Evolutionary conservation across 2,113 vertebrate species (phyloP), one percentile per base, ranked within the genome.

Genomic region (Petaurus breviceps): DNA sequence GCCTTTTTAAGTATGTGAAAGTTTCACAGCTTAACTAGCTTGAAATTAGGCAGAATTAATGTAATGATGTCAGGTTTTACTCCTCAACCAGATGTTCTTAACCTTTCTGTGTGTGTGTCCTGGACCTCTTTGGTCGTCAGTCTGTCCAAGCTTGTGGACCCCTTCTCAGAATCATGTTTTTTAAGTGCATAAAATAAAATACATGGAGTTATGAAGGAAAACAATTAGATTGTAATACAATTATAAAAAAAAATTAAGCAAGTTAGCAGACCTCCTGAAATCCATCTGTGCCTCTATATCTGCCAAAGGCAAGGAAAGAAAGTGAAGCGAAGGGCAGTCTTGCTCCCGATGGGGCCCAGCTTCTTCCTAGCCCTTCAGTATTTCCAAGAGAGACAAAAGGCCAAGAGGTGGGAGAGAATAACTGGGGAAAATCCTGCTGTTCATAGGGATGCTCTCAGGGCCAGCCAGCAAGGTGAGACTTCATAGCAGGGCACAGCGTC

Each of bases 11-110:
- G 91, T 77, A 46, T 90, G 37, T 93, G 53, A 91, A 89, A 53
- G 55, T 92, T 93, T 96, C 90, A 31, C 68, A 91, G 96, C 96
- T 96, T 95, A 96, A 92, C 49, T 5, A 23, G 22, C 92, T 96
- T 94, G 92, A 93, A 93, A 94, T n/a, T 89, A 51, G 61, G 91
- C 47, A 3, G 95, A 51, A 52, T 51, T 96, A 55, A 55, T 92
- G 0, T 26, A 50, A 14, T 94, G 57, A 51, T 91, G 49, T 53
- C 61, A 7, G 52, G 24, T 43, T 68, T 23, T 57, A 22, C 37
- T 55, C 0, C 3, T 84, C 47, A 95, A 84, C 51, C 94, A 19
- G 57, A 93, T 84, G 8, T 24, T 84, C 95, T 55, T 51, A 55
- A 77, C 37, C 68, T 77, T 77, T 77, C 31, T n/a, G 1, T 77